phyloP scores from a whole-genome alignment of 2,797 vertebrate genomes.

The Ptychobarbus kaznakovi region DNA sequence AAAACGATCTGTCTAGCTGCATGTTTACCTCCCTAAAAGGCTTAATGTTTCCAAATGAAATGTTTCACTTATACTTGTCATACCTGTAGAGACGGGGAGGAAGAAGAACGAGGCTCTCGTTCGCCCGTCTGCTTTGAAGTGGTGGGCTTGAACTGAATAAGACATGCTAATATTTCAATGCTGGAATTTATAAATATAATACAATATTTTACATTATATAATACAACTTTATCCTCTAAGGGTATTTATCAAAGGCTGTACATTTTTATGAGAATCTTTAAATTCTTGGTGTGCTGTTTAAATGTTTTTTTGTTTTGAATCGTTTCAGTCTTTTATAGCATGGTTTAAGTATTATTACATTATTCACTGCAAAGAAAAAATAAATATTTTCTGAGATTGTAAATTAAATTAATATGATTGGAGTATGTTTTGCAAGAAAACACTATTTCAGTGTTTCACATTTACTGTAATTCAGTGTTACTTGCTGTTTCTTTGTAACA shows the following conservation, averaged over 20 bases:
- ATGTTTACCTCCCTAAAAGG: conserved; percentile 24
- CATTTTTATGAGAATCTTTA: neutral
- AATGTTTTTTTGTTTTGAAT: neutral
- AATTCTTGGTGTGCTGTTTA: neutral
- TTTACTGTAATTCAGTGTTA: neutral
- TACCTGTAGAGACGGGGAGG: neutral
- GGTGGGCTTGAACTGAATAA: neutral
- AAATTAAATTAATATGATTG: neutral
- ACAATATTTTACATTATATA: neutral
- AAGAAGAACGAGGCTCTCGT: neutral
- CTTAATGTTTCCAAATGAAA: neutral
- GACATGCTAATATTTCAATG: neutral
- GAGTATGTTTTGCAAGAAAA: neutral
- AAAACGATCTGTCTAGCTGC: neutral
- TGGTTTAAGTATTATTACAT: neutral
- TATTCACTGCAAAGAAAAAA: neutral
- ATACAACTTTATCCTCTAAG: neutral
- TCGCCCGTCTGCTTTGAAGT: neutral
- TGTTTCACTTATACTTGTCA: neutral
- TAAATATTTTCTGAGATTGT: neutral
- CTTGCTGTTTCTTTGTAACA: neutral
- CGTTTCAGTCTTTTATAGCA: neutral
- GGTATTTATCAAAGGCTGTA: neutral
- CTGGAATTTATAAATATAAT: neutral
- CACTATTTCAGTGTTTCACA: neutral